phyloP scores from a whole-genome alignment of 2,888 invertebrate species.

The Busseola fusca region DNA sequence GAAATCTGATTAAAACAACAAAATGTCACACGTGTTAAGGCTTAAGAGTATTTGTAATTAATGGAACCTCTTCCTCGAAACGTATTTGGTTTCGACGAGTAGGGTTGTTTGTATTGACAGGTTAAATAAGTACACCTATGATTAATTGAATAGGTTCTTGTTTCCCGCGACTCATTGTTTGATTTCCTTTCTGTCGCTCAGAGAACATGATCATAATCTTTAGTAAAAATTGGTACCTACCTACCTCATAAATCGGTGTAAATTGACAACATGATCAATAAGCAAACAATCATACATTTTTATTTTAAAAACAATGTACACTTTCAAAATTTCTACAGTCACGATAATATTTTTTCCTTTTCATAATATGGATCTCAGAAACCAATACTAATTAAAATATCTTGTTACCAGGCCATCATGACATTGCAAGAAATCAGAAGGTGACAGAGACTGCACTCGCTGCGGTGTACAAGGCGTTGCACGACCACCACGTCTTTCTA shows the following conservation, averaged over 20 bases:
- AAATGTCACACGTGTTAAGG: not conserved
- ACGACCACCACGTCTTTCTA: conserved; percentile 98
- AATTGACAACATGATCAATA: not conserved
- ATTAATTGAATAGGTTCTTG: no score
- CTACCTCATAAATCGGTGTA: not conserved
- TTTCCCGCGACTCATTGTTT: conserved; percentile 5
- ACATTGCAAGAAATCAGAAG: conserved; percentile 95
- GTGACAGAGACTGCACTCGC: conserved; percentile 98
- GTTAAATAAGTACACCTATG: no score
- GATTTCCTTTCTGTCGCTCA: conserved; percentile 5
- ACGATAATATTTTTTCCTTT: not conserved
- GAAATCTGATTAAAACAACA: not conserved
- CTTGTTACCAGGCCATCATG: conserved; percentile 91
- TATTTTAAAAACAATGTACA: not conserved
- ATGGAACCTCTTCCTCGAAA: not conserved
- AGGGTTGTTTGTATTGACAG: no score
- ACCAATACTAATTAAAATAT: not conserved
- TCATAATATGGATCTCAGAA: not conserved
- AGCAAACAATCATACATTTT: not conserved
- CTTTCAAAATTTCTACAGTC: no score
- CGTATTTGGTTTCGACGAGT: not conserved
- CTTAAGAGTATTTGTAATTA: not conserved
- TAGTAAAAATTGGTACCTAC: no score
- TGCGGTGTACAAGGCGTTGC: conserved; percentile 97
- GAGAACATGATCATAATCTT: no score